A percentile compares a stretch with the other conserved stretches of the same genome.
These are phyloP conservation scores for Mus spicilegus DNA, from an alignment of 2,113 vertebrate species.

Conservation along the genomic window DNA sequence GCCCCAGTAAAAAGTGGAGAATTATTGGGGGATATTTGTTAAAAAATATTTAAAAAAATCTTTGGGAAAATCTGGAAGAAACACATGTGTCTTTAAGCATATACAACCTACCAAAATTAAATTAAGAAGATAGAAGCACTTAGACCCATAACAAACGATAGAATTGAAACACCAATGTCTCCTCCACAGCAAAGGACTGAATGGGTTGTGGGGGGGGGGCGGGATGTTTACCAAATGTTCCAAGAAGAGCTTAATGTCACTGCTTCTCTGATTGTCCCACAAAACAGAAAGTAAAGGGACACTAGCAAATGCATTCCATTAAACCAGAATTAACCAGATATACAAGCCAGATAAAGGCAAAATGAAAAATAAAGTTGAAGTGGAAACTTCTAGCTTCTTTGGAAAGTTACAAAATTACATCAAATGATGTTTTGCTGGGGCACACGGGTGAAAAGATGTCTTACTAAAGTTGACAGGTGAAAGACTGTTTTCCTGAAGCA, in stretches of 20 bases:
- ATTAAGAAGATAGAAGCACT: neutral
- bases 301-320: neutral
- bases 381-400: too few relatives aligned
- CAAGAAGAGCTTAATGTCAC: neutral
- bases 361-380: neutral
- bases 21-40: neutral
- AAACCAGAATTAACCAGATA: neutral
- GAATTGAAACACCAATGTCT: neutral
- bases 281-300: neutral
- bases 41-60: neutral
- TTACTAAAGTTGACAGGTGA: too few relatives aligned
- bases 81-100: neutral
- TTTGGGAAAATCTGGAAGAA: neutral
- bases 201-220: too few relatives aligned
- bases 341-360: neutral
- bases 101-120: neutral
- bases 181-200: neutral
- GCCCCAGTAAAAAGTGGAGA: neutral
- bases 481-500: too few relatives aligned
- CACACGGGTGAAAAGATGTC: too few relatives aligned
- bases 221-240: neutral
- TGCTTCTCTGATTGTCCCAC: neutral
- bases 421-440: too few relatives aligned
- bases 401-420: too few relatives aligned
- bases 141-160: neutral